Evolutionary conservation across 2,888 invertebrate species (phyloP), one percentile per base, ranked within the genome.

Genomic region (Tenthredo scrophulariae): DNA sequence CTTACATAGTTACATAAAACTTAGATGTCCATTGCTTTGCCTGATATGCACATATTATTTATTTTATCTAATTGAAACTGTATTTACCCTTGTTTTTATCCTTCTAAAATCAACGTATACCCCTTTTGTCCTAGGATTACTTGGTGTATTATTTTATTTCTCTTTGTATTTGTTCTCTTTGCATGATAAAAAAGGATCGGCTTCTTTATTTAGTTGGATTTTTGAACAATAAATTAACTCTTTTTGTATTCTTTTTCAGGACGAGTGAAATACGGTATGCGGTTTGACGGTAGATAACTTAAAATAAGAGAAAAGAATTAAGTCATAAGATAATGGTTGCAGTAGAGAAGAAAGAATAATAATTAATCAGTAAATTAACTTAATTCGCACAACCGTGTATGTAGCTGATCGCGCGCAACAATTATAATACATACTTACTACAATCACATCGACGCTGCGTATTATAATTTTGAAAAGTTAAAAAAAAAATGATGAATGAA

Each of bases 231-330:
- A 77, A 74, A 84, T 67, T 70, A 29, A 70, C 65, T 75, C 22
- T 65, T 58, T 26, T 58, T 54, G 37, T 70, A 50, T 87, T 88
- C 86, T 85, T 84, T 92, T 91, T 50, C 89, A 93, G 93, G 93
- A 92, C 85, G 93, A 93, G 89, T 93, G 89, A 93, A 90, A 67
- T 86, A 86, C 75, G 74, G 70, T 85, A 74, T 54, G 33, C n/a
- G 15, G 18, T 75, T n/a, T 80, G 80, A 40, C 40, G 80, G 80
- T 80, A 80, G 80, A 37, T 80, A 80, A 80, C 80, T 80, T 80
- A 80, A 80, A 58, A 80, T 80, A 37, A 80, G 80, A 58, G 9
- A n/a, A 77, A 77, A 33, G 15, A 50, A 50, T 18, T 22, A 33
- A 29, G 58, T 80, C 80, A 80, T 80, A 80, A 80, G 9, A 40